Conservation (phyloP, 2,888 invertebrate genomes). For the Ecdyonurus torrentis region DNA sequence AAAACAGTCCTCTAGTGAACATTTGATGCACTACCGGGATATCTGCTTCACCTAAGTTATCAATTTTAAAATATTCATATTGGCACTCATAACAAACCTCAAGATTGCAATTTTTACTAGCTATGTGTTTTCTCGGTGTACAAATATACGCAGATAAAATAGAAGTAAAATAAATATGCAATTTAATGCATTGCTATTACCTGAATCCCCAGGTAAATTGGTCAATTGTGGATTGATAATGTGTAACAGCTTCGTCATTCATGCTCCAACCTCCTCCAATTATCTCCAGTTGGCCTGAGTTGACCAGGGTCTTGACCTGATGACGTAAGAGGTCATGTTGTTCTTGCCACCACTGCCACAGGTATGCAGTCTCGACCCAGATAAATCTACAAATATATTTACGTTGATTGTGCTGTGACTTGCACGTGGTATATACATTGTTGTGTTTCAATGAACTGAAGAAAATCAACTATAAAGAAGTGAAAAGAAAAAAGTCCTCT, state of each 20-base stretch:
- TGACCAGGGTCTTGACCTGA: constrained; percentile 38
- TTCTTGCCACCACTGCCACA: constrained; percentile 69
- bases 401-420: not conserved
- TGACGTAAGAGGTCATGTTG: constrained; percentile 36
- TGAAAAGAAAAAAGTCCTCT: no score
- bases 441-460: no score
- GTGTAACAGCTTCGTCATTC: constrained; percentile 61
- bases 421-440: no score
- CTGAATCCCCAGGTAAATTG: constrained; percentile 60
- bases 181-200: constrained; percentile 26
- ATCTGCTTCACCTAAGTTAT: no score
- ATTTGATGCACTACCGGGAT: no score
- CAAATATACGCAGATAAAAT: no score
- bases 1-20: no score
- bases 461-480: no score
- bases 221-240: constrained; percentile 53
- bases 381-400: constrained; percentile 51
- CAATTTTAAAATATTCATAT: no score
- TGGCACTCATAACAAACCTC: no score
- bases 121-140: no score
- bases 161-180: not conserved
- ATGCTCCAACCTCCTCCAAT: constrained; percentile 69
- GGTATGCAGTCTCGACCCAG: constrained; percentile 75
- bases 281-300: constrained; percentile 48
- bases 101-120: no score